Evolutionary conservation across 2,113 vertebrate species (phyloP).

Genomic region (Catharus minimus): DNA sequence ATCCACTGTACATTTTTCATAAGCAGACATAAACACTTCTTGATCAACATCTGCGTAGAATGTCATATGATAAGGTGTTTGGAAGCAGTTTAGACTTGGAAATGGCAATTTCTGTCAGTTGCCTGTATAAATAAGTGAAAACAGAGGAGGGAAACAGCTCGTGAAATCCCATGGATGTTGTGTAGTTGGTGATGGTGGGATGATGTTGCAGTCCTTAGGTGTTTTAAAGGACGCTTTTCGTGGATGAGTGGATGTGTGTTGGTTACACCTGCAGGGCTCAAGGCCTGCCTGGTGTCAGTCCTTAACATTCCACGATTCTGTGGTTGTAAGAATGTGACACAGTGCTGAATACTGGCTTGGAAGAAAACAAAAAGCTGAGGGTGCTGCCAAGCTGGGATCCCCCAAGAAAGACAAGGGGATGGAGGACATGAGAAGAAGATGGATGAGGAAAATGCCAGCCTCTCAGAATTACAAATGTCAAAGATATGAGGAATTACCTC

Average conservation of each 20-base stretch:
- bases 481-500: neutral
- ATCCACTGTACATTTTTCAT: neutral
- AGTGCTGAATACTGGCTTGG: neutral
- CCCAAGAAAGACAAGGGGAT: neutral
- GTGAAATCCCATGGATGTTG: neutral
- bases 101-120: neutral
- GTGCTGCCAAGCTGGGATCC: neutral
- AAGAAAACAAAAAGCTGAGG: neutral
- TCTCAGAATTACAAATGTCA: neutral
- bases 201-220: neutral
- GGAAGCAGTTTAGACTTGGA: neutral
- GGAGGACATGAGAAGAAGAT: neutral
- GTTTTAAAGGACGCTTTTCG: neutral
- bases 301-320: neutral
- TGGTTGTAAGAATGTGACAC: neutral
- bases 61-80: neutral
- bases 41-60: neutral
- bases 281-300: neutral
- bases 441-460: neutral
- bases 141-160: neutral
- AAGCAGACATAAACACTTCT: neutral
- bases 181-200: neutral
- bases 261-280: rapidly evolving
- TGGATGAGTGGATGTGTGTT: rapidly evolving
- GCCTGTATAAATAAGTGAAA: neutral